A percentile compares a stretch with the other conserved stretches of the same genome.
Conservation (phyloP, 2,797 vertebrate species). For the Enteromius afrohamiltoni region DNA sequence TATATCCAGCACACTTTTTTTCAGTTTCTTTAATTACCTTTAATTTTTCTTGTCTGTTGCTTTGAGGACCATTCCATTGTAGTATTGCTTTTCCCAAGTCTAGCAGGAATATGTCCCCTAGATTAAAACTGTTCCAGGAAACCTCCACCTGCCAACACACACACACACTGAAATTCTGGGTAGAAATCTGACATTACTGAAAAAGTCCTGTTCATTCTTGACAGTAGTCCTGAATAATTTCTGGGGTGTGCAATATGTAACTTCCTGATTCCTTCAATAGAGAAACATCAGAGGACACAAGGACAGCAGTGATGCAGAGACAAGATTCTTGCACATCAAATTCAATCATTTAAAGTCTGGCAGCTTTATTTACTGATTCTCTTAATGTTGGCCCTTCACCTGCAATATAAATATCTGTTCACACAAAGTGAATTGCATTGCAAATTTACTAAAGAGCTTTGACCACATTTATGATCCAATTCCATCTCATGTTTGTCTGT, state of each 20-base stretch:
- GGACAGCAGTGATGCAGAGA: not conserved
- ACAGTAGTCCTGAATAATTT: not conserved
- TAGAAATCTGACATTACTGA: not conserved
- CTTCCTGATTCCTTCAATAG: not conserved
- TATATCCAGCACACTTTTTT: not conserved
- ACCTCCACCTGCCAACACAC: constrained; percentile 73
- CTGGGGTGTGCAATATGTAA: not conserved
- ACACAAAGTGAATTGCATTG: not conserved
- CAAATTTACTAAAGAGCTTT: not conserved
- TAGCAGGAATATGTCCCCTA: constrained; percentile 88
- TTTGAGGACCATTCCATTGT: constrained; percentile 91
- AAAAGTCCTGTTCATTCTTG: not conserved
- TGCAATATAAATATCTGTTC: not conserved
- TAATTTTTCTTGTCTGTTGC: constrained; percentile 87
- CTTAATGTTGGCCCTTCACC: not conserved
- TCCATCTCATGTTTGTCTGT: not conserved
- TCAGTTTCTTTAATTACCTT: constrained; percentile 71
- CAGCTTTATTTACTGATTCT: not conserved
- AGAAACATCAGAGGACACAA: not conserved
- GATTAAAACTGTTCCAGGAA: constrained; percentile 91
- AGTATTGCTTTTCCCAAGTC: constrained; percentile 89
- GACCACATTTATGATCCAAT: not conserved
- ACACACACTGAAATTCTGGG: not conserved
- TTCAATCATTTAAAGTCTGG: constrained; percentile 4
- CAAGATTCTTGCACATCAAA: constrained; percentile 41